These are phyloP conservation scores for Rafetus swinhoei DNA, from an alignment of 2,113 vertebrate species.

Conservation along the genomic window DNA sequence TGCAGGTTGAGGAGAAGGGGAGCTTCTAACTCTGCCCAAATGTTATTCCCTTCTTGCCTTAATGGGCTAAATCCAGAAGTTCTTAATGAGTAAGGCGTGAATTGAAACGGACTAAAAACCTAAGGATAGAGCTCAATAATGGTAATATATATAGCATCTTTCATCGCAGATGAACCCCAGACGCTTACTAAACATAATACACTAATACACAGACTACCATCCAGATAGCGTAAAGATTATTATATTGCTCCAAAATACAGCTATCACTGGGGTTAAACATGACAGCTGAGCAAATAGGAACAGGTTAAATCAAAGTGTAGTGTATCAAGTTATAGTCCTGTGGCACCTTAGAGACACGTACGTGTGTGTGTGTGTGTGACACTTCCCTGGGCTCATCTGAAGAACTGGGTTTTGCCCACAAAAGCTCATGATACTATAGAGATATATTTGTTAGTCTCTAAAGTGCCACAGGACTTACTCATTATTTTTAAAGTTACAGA, in stretches of 20 bases:
- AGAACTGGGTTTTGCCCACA: too few species aligned
- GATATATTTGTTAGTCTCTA: too few species aligned
- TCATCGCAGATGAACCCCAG: neutral
- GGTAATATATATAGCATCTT: neutral
- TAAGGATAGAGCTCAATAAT: neutral
- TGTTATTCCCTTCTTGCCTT: neutral
- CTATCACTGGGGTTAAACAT: neutral
- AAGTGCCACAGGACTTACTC: too few species aligned
- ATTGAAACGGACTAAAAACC: neutral
- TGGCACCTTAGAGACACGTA: too few species aligned
- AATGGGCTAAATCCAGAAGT: neutral
- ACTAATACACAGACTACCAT: neutral
- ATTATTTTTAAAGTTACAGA: too few species aligned
- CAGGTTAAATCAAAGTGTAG: rapidly evolving
- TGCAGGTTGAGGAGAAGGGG: neutral
- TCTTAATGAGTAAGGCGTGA: neutral
- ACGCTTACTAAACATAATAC: neutral
- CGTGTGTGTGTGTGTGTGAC: too few species aligned
- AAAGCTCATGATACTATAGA: too few species aligned
- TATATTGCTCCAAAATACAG: neutral
- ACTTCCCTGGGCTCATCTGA: too few species aligned
- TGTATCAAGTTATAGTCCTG: neutral
- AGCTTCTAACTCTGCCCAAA: neutral
- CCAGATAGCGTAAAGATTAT: neutral
- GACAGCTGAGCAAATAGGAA: rapidly evolving